Conservation (phyloP, 1,140 invertebrate genomes). For the Tetragnatha versicolor region DNA sequence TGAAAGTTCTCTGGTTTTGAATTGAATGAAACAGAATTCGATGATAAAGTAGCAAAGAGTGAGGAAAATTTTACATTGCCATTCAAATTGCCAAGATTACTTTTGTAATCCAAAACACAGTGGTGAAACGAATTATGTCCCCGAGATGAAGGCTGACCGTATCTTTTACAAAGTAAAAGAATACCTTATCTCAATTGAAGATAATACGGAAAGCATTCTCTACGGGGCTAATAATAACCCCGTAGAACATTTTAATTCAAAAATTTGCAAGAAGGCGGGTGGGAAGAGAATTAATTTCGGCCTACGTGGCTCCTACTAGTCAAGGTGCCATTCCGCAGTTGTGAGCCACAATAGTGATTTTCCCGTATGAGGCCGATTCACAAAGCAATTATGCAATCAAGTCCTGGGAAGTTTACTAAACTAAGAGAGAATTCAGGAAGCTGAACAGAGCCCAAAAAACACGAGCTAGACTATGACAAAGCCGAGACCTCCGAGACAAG, state of each 20-base stretch:
- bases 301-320: conserved; percentile 57
- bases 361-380: background rate
- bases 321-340: background rate
- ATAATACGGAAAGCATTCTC: conserved; percentile 59
- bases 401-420: background rate
- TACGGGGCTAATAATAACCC: conserved; percentile 63
- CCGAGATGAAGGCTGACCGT: conserved; percentile 49
- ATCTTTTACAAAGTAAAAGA: conserved; percentile 3
- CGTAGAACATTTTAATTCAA: conserved; percentile 63
- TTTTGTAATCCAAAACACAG: conserved; percentile 57
- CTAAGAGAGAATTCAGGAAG: background rate
- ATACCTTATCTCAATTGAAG: background rate
- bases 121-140: conserved; percentile 57
- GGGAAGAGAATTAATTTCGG: conserved; percentile 64
- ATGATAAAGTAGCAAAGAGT: too few relatives aligned
- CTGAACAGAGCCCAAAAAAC: background rate
- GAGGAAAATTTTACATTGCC: conserved; percentile 64
- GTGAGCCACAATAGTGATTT: background rate
- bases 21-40: too few relatives aligned
- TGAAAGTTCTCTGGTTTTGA: too few relatives aligned
- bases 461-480: background rate
- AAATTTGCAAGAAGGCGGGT: conserved; percentile 60
- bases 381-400: background rate
- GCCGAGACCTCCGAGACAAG: background rate
- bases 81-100: conserved; percentile 66